phyloP scores from a whole-genome alignment of 1,140 invertebrate species.

The Ostrea edulis region DNA sequence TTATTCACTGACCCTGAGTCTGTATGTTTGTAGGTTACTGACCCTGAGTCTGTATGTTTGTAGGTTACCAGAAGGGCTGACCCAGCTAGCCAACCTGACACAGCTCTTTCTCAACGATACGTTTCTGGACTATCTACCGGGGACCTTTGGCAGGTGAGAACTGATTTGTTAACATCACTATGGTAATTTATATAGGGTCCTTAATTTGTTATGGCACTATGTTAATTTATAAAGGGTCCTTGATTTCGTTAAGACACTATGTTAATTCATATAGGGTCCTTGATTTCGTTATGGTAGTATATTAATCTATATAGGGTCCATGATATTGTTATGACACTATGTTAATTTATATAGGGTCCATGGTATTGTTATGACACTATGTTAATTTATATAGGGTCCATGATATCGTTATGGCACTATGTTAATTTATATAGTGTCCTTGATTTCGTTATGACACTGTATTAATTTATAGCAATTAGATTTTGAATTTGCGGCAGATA shows the following conservation, averaged over 20 bases:
- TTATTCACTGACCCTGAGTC: too few species aligned
- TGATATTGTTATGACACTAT: too few species aligned
- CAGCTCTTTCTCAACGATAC: conserved; percentile 79
- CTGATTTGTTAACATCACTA: conserved; percentile 26
- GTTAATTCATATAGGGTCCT: too few species aligned
- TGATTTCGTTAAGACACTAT: too few species aligned
- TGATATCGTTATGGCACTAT: too few species aligned
- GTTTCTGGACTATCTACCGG: conserved; percentile 78
- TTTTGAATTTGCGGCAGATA: too few species aligned
- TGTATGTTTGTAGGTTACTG: too few species aligned
- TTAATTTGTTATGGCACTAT: neutral
- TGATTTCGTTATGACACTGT: too few species aligned
- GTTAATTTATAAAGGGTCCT: neutral
- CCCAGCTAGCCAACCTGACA: conserved; percentile 76
- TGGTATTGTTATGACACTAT: neutral
- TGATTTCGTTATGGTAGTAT: too few species aligned
- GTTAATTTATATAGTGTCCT: too few species aligned
- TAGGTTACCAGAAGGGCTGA: conserved; percentile 78
- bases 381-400: neutral
- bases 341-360: neutral
- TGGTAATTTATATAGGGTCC: neutral
- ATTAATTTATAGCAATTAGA: too few species aligned
- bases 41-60: conserved; percentile 34
- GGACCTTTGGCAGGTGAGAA: conserved; percentile 77
- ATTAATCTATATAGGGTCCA: too few species aligned